Evolutionary conservation across 2,113 vertebrate species (phyloP).

Genomic region (Passerina amoena): DNA sequence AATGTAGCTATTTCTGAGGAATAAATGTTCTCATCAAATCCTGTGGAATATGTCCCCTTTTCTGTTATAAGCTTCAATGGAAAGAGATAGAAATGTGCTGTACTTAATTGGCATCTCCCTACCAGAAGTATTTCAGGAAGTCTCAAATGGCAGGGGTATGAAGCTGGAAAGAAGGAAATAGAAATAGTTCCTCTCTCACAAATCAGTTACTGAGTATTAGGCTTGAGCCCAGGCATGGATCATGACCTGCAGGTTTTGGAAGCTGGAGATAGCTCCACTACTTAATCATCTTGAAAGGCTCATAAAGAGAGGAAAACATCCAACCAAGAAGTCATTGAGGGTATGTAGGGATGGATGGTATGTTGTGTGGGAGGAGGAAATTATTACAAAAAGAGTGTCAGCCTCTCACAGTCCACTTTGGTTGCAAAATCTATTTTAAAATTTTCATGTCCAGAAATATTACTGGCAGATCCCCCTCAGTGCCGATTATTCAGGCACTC

Average conservation of each 20-base stretch:
- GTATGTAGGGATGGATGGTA: not conserved
- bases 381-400: not conserved
- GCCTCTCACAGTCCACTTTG: not conserved
- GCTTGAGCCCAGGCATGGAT: not conserved
- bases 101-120: not conserved
- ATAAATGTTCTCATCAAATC: not conserved
- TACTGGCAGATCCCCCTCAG: not conserved
- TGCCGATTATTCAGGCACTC: not conserved
- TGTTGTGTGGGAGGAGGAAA: not conserved
- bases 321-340: not conserved
- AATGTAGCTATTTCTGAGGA: not conserved
- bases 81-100: not conserved
- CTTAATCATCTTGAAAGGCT: not conserved
- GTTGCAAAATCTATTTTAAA: not conserved
- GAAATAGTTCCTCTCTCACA: not conserved
- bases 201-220: not conserved
- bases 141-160: not conserved
- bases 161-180: not conserved
- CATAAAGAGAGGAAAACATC: not conserved
- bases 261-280: not conserved
- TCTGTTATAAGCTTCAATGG: not conserved
- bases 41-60: not conserved
- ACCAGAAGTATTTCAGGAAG: not conserved
- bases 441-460: not conserved
- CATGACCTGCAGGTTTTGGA: not conserved